A percentile compares a stretch with the other conserved stretches of the same genome.
phyloP scores from a whole-genome alignment of 2,113 vertebrate genomes.

The Desmodus rotundus region DNA sequence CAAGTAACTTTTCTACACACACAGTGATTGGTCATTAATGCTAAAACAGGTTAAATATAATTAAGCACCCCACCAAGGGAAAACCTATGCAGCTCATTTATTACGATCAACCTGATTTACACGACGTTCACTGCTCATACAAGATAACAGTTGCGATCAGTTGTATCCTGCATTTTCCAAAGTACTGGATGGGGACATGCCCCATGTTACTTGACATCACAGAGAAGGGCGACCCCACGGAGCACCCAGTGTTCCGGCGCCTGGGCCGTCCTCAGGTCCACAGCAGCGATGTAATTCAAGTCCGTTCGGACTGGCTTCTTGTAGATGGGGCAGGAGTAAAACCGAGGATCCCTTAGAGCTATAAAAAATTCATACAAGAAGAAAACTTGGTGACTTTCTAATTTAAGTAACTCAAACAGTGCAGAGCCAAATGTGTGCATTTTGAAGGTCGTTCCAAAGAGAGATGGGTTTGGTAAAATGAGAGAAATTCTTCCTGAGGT shows the following conservation, averaged over 20 bases:
- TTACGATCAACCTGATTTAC: neutral
- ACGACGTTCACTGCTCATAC: neutral
- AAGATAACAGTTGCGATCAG: neutral
- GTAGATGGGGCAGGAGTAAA: conserved; percentile 94
- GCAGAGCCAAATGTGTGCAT: neutral
- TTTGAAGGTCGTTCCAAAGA: neutral
- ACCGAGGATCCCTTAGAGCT: conserved; percentile 85
- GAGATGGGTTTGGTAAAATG: neutral
- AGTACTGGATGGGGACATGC: fast-evolving
- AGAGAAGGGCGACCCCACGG: conserved; percentile 92
- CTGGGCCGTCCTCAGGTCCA: conserved; percentile 87
- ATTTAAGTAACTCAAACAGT: neutral
- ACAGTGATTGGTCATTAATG: neutral
- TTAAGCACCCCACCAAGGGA: neutral
- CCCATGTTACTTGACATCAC: conserved; percentile 89
- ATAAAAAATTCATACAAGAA: conserved; percentile 31
- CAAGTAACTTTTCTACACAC: neutral
- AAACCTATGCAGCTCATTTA: neutral
- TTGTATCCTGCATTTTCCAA: neutral
- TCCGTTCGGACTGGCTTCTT: conserved; percentile 92
- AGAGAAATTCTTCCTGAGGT: neutral
- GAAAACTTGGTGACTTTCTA: neutral
- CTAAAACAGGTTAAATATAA: neutral
- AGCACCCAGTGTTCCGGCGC: conserved; percentile 94
- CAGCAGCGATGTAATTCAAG: conserved; percentile 88